Base-by-base conservation (phyloP, 2,797 vertebrate genomes). In the Naso thynnoides region DNA sequence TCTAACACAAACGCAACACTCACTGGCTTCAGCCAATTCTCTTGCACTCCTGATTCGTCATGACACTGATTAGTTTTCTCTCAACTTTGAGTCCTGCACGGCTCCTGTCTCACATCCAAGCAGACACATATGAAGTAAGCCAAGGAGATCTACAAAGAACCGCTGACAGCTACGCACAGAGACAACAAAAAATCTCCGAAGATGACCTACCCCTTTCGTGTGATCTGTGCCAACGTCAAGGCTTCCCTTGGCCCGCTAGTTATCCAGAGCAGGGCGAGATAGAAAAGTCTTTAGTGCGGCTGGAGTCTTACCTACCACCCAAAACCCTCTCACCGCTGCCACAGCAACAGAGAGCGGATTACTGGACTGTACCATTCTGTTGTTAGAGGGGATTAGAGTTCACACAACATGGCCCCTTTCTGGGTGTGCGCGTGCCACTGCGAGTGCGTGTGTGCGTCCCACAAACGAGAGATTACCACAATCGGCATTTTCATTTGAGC, bases 301-400 rank as follows among this genome's bases (percentile, higher is more conserved):
- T 87, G 76, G 84, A 91, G 92, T 93, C 91, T 94, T 93, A 93
- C 89, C 92, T 94, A 95, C 93, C 91, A 94, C 83, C 92, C 93
- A 92, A 92, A 95, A 94, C 94, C 95, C 93, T 95, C 93, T 94
- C 94, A 93, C 88, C 88, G 94, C 95, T 96, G 94, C 96, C 95
- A 95, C 94, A 94, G 96, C 94, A 95, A 97, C 95, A 95, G 88
- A 93, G 94, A 93, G 93, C 89, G 96, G 96, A 97, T 97, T 96
- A 96, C 93, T 86, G 95, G 96, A 95, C 94, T 79, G 91, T 96
- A 96, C 96, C 96, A 97, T 94, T 96, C 91, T 84, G 88, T 91
- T 94, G 93, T 94, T 92, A 88, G 87, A 95, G 95, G 95, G 94
- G 95, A 95, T 96, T 96, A 96, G 91, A 94, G 92, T 88, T 92